Conservation (phyloP, 1,140 invertebrate genomes). For the Chironomus tepperi region DNA sequence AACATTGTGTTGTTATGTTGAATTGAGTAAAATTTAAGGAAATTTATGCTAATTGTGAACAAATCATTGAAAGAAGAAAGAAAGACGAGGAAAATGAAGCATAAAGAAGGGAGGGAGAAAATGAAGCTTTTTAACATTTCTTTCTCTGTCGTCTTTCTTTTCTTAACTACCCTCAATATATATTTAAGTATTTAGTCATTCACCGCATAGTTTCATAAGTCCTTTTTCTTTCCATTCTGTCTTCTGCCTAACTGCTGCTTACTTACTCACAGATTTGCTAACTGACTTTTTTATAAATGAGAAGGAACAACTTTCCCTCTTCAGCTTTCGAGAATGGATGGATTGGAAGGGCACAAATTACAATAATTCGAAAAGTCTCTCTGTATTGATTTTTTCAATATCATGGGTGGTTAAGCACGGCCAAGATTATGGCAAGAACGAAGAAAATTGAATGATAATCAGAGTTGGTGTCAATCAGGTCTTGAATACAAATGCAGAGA, state of each 20-base stretch:
- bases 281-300: background rate
- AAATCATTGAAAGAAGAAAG: slow-evolving; percentile 1
- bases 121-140: slow-evolving; percentile 6
- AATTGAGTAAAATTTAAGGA: slow-evolving; percentile 22
- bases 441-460: too few species aligned
- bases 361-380: slow-evolving; percentile 1
- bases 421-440: too few species aligned
- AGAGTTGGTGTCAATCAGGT: too few species aligned
- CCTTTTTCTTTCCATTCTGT: too few species aligned
- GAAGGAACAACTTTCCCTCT: too few species aligned
- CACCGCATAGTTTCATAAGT: background rate
- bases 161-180: background rate
- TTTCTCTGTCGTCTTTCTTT: background rate
- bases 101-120: background rate
- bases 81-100: background rate
- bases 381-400: slow-evolving; percentile 9
- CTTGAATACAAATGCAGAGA: too few species aligned
- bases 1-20: background rate
- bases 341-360: background rate
- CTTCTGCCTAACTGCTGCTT: too few species aligned
- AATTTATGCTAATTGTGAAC: slow-evolving; percentile 22
- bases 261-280: background rate
- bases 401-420: background rate
- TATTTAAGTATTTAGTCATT: background rate
- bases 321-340: too few species aligned